Conservation (phyloP, 2,888 invertebrate genomes). For the Scrobipalpa atriplicella region DNA sequence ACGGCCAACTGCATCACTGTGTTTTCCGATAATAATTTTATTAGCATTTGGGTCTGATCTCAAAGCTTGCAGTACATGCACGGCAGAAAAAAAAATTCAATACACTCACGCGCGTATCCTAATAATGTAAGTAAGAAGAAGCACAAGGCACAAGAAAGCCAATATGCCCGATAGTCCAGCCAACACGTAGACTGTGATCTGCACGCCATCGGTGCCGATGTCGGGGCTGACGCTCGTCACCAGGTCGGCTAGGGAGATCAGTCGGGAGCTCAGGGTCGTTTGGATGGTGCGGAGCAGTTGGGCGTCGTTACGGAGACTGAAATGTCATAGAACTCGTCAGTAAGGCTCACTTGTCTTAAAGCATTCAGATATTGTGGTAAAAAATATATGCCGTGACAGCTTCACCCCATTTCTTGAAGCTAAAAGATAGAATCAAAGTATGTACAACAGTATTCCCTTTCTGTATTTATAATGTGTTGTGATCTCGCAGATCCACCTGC, state of each 20-base stretch:
- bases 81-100: neutral
- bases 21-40: too few relatives aligned
- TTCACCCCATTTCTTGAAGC: too few relatives aligned
- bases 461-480: too few relatives aligned
- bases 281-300: conserved; percentile 69
- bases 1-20: too few relatives aligned
- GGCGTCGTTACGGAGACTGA: conserved; percentile 73
- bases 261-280: conserved; percentile 53
- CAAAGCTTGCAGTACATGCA: neutral
- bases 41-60: too few relatives aligned
- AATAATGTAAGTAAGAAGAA: conserved; percentile 80
- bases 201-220: conserved; percentile 51
- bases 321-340: conserved; percentile 17
- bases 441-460: too few relatives aligned
- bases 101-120: conserved; percentile 81
- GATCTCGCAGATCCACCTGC: too few relatives aligned
- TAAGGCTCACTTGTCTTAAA: too few relatives aligned
- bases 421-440: too few relatives aligned
- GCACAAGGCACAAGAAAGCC: conserved; percentile 67
- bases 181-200: conserved; percentile 77
- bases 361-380: too few relatives aligned
- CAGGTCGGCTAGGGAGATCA: conserved; percentile 73
- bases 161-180: conserved; percentile 79
- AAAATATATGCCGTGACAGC: too few relatives aligned
- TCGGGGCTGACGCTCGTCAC: conserved; percentile 60